Evolutionary conservation across 2,113 vertebrate genomes (phyloP).

Genomic region (Nannobrachium achirus): DNA sequence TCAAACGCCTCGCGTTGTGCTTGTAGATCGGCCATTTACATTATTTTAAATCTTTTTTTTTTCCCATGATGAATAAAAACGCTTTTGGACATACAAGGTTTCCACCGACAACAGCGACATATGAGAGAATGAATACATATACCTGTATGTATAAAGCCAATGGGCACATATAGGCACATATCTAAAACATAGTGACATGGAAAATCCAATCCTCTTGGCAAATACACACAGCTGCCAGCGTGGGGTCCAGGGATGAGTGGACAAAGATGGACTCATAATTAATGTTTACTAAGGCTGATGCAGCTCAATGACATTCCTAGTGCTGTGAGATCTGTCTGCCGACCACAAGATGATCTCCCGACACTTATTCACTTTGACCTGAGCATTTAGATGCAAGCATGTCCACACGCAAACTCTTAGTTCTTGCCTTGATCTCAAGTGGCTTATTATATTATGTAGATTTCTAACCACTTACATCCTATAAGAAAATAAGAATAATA

Average conservation of each 20-base stretch:
- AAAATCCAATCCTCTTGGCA: constrained; percentile 80
- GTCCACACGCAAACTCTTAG: constrained; percentile 48
- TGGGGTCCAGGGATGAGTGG: constrained; percentile 75
- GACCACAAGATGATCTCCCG: constrained; percentile 65
- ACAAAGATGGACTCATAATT: constrained; percentile 82
- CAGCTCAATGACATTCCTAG: constrained; percentile 79
- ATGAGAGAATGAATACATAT: too few relatives aligned
- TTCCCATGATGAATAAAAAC: too few relatives aligned
- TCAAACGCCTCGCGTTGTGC: too few relatives aligned
- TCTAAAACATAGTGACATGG: constrained; percentile 73
- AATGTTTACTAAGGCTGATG: constrained; percentile 84
- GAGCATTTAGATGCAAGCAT: constrained; percentile 40
- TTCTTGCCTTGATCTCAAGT: constrained; percentile 21
- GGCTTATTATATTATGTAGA: background rate
- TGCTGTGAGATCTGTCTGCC: constrained; percentile 64
- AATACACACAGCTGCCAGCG: constrained; percentile 85
- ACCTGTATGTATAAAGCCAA: too few relatives aligned
- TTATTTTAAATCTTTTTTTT: too few relatives aligned
- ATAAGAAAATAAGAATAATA: too few relatives aligned
- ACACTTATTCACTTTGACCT: constrained; percentile 54
- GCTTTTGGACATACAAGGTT: too few relatives aligned
- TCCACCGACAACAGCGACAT: too few relatives aligned
- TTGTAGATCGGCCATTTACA: too few relatives aligned
- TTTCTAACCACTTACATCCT: background rate
- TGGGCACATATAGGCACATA: constrained; percentile 53